Conservation (phyloP, 2,797 vertebrate genomes). For the Acanthis flammea region DNA sequence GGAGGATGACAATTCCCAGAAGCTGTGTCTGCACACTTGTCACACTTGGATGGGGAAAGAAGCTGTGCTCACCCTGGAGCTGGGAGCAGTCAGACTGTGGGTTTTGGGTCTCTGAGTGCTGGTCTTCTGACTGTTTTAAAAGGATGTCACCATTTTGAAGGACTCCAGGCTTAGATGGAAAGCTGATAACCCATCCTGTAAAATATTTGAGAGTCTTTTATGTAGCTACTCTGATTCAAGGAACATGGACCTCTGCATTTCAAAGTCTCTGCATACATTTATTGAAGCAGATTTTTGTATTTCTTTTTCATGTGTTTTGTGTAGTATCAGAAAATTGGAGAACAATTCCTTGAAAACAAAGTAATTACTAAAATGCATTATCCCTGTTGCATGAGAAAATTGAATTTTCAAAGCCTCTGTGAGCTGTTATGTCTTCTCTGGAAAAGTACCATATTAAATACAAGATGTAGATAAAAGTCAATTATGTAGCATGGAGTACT, state of each 20-base stretch:
- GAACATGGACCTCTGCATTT: not conserved
- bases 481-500: not conserved
- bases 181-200: not conserved
- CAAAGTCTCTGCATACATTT: not conserved
- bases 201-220: not conserved
- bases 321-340: not conserved
- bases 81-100: not conserved
- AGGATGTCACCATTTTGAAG: not conserved
- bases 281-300: not conserved
- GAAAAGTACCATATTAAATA: conserved; percentile 4
- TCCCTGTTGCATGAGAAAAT: conserved; percentile 17
- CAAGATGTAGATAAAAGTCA: not conserved
- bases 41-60: not conserved
- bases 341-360: not conserved
- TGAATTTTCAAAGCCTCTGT: conserved; percentile 39
- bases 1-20: not conserved
- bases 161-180: not conserved
- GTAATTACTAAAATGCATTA: conserved; percentile 27
- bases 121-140: not conserved
- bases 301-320: not conserved
- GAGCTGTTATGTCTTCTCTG: conserved; percentile 18
- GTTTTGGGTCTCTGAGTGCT: not conserved
- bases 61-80: not conserved
- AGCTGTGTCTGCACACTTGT: not conserved
- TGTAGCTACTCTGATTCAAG: not conserved